Base-by-base conservation (phyloP, 2,888 invertebrate species). In the Nomada fabriciana region DNA sequence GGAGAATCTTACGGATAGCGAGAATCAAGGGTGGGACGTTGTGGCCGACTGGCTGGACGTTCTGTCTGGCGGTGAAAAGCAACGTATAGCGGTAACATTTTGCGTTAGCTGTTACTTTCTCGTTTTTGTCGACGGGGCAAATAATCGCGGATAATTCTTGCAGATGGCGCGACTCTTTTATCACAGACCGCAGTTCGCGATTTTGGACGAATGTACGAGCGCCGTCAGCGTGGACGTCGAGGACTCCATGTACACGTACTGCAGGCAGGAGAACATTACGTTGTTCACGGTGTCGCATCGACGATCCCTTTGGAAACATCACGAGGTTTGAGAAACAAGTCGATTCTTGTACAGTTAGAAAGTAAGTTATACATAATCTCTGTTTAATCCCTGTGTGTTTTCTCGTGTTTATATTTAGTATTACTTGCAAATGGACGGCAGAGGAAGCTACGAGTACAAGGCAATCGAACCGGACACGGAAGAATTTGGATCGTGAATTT, bases 21-120 rank as follows among this genome's bases (percentile, higher is more conserved):
- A 91, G 65, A 97, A 97, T 5, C 91, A 90, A 59, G 98, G 97
- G 10, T 97, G 98, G 95, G 98, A 99, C 94, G 96, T 98, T 0
- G 97, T 98, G 1, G 98, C 98, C 90, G 99, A 99, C 95, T 99
- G 99, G 99, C 97, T 99, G 96, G 99, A 99, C 94, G 98, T 99
- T 0, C 95, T 99, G 7, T 98, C 98, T 52, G 99, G 99, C 0
- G 99, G 99, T 18, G 99, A 99, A 94, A 99, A 99, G 92, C 99
- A 99, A 94, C 95, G 99, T 91, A 97, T 99, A 89, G 99, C 99
- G 68, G 97, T 98, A 92, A 94, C 5, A 43, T n/a, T 7, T 36
- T 11, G 3, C 55, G 3, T 52, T 18, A 1, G n/a, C 57, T 13
- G 20, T 5, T 36, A 57, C 18, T 15, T 11, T 0, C 15, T 15